These are phyloP conservation scores for Sclerodermus sp. DNA, from an alignment of 2,888 invertebrate species.

Conservation along the genomic window DNA sequence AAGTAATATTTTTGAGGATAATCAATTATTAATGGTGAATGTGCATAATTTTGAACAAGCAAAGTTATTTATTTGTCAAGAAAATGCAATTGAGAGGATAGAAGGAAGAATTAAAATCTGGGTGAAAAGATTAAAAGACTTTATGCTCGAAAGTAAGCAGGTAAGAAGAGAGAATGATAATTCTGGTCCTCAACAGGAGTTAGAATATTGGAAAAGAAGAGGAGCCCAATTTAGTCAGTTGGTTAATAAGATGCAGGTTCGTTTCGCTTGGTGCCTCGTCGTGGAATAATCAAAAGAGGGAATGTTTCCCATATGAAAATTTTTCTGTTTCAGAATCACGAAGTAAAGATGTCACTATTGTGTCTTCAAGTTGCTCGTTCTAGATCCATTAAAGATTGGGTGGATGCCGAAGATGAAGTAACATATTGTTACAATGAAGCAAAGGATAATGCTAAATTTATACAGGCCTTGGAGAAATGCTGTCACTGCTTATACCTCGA, in stretches of 20 bases:
- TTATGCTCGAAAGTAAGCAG: conserved; percentile 87
- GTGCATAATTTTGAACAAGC: conserved; percentile 69
- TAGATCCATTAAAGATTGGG: conserved; percentile 80
- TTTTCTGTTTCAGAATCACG: conserved; percentile 62
- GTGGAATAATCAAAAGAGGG: too few species aligned
- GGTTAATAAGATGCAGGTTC: conserved; percentile 71
- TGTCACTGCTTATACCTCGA: conserved; percentile 92
- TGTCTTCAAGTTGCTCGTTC: conserved; percentile 77
- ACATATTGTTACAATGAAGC: conserved; percentile 95
- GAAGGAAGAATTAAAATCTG: conserved; percentile 77
- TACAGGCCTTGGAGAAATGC: conserved; percentile 91
- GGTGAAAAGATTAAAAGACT: conserved; percentile 79
- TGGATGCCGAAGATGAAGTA: conserved; percentile 84
- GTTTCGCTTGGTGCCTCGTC: too few species aligned
- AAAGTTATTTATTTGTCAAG: conserved; percentile 68
- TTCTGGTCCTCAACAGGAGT: conserved; percentile 90
- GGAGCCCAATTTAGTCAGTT: conserved; percentile 92
- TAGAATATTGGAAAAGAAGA: conserved; percentile 95
- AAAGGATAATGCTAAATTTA: conserved; percentile 93
- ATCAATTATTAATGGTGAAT: conserved; percentile 65
- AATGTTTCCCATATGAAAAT: too few species aligned
- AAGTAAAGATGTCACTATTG: conserved; percentile 76
- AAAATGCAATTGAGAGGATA: conserved; percentile 64
- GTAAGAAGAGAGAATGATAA: conserved; percentile 88
- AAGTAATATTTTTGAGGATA: conserved; percentile 77